phyloP scores from a whole-genome alignment of 2,888 invertebrate genomes.

The Acleris cristana region DNA sequence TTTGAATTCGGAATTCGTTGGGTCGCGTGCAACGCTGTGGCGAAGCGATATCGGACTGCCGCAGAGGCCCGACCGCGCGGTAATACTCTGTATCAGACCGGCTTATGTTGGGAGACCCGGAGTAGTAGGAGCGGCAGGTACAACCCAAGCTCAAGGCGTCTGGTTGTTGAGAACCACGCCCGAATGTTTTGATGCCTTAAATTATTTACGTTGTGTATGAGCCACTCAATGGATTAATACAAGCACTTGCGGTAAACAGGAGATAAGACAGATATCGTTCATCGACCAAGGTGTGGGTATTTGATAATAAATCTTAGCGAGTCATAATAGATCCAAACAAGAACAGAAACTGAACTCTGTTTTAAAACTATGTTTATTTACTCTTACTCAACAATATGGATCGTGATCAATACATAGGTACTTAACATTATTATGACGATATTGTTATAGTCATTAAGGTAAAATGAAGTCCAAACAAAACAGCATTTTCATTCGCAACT shows the following conservation, averaged over 20 bases:
- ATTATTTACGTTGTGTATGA: constrained; percentile 37
- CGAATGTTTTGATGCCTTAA: constrained; percentile 63
- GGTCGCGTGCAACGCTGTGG: constrained; percentile 49
- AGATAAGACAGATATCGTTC: constrained; percentile 52
- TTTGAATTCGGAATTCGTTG: constrained; percentile 38
- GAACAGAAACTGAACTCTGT: too few species aligned
- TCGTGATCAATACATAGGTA: too few species aligned
- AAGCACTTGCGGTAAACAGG: constrained; percentile 45
- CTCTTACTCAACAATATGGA: too few species aligned
- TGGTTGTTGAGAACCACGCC: constrained; percentile 59
- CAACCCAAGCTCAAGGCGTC: constrained; percentile 6
- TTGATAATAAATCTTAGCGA: constrained; percentile 9
- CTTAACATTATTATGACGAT: too few species aligned
- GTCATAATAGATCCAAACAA: constrained; percentile 20
- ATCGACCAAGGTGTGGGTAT: constrained; percentile 47
- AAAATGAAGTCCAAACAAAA: too few species aligned
- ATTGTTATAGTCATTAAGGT: too few species aligned
- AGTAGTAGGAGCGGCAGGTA: neutral
- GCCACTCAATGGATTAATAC: constrained; percentile 44
- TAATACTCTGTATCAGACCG: neutral
- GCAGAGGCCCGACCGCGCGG: constrained; percentile 32
- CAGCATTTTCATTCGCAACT: too few species aligned
- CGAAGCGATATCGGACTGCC: constrained; percentile 49
- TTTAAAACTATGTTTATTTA: too few species aligned
- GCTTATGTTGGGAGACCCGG: constrained; percentile 10